Base-by-base conservation (phyloP, 37 sponge, comb jelly and placozoan genomes). In the Haliclona indistincta region DNA sequence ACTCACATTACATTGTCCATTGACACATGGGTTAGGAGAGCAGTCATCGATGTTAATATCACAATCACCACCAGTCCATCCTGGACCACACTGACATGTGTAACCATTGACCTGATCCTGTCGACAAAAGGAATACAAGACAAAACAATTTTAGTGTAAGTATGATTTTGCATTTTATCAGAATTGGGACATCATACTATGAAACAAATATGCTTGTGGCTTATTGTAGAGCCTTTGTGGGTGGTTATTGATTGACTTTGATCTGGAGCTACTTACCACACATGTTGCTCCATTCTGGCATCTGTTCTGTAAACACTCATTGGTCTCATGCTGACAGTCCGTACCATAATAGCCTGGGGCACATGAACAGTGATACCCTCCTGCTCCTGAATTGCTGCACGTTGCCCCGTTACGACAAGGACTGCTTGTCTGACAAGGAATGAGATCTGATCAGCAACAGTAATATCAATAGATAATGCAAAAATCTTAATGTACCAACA, bases 401-500 rank as follows among this genome's bases (percentile, higher is more conserved):
- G 72, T 85, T 54, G 73, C 85, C 38, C 67, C 73, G 71, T 85
- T 85, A 3, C 22, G 64, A 61, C 85, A 85, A 0, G 73, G 79
- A 19, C 52, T 13, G 17, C 38, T 55, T 1, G 60, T 41, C 58
- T 76, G 30, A 28, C 84, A 83, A 30, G 77, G 84, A 20, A 56
- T n/a, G 5, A 69, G 60, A 47, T 83, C 83, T 82, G 62, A n/a
- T n/a, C n/a, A n/a, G n/a, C n/a, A n/a, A n/a, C n/a, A n/a, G n/a
- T n/a, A n/a, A n/a, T n/a, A n/a, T n/a, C n/a, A n/a, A n/a, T n/a
- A n/a, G n/a, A n/a, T n/a, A n/a, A n/a, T n/a, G n/a, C n/a, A n/a
- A 20, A 58, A 8, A 58, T 11, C n/a, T 58, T 17, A 13, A 58
- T 26, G 11, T 6, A 58, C 60, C 60, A 20, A 58, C 25, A 58